A percentile compares a stretch with the other conserved stretches of the same genome.
Conservation (phyloP, 2,113 vertebrate species). For the Rana temporaria region DNA sequence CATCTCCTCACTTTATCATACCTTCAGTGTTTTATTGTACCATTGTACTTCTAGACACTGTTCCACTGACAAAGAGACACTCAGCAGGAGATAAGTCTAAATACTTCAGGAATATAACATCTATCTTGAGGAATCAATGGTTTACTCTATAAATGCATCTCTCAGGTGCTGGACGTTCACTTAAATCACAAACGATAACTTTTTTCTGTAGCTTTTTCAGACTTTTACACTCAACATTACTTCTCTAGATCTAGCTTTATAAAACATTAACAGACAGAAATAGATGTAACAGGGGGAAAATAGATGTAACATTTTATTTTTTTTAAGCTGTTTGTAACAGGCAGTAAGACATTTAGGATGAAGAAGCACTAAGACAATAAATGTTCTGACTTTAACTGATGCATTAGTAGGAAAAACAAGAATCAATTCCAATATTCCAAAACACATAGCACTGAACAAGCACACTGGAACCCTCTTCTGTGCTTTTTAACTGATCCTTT, state of each 20-base stretch:
- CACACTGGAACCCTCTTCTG: no score
- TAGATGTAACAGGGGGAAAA: neutral
- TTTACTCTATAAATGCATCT: conserved; percentile 15
- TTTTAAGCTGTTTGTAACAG: neutral
- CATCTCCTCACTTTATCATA: conserved; percentile 47
- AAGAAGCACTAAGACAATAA: neutral
- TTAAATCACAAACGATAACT: conserved; percentile 44
- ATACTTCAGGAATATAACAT: conserved; percentile 45
- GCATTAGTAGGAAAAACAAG: no score
- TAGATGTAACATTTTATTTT: neutral
- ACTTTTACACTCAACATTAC: conserved; percentile 27
- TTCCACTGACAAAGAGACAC: conserved; percentile 48
- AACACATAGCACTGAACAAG: no score
- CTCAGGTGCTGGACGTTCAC: conserved; percentile 10
- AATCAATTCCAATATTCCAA: no score
- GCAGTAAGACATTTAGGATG: neutral
- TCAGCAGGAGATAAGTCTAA: conserved; percentile 46
- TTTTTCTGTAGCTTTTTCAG: conserved; percentile 36
- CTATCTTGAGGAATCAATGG: conserved; percentile 46
- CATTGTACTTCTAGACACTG: conserved; percentile 44
- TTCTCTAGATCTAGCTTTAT: conserved; percentile 20
- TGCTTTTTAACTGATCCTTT: no score
- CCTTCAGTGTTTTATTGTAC: conserved; percentile 52
- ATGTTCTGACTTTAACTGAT: no score
- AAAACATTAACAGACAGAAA: conserved; percentile 32